Percentiles rank a stretch among this genome's conserved stretches.
phyloP scores from a whole-genome alignment of 2,113 vertebrate genomes.

The Egretta garzetta region DNA sequence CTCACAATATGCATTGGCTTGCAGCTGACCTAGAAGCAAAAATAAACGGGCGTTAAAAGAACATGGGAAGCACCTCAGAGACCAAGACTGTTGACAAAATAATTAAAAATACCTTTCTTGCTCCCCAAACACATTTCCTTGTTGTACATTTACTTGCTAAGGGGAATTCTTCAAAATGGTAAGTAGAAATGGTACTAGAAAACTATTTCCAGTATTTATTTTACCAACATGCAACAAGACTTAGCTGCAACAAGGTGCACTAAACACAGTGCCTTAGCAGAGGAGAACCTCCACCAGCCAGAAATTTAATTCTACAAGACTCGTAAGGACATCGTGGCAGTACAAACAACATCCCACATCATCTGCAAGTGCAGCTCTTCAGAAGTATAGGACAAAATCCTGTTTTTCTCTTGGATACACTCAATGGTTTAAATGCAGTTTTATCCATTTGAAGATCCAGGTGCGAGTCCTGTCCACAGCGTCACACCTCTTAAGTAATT shows the following conservation, averaged over 20 bases:
- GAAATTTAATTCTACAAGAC: not conserved
- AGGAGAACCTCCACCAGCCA: not conserved
- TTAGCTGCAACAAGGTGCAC: not conserved
- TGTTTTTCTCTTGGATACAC: not conserved
- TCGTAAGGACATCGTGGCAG: not conserved
- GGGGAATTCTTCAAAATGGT: not conserved
- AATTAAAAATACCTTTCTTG: not conserved
- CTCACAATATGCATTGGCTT: constrained; percentile 96
- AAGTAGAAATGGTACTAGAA: not conserved
- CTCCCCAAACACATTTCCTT: not conserved
- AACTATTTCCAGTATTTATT: not conserved
- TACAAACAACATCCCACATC: not conserved
- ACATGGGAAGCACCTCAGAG: not conserved
- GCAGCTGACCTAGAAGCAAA: constrained; percentile 83
- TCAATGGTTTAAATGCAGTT: not conserved
- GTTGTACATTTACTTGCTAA: not conserved
- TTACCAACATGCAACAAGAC: not conserved
- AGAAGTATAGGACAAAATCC: not conserved
- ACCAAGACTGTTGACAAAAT: not conserved
- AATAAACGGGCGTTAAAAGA: not conserved
- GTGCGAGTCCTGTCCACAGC: not conserved
- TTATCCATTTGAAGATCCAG: not conserved
- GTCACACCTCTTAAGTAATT: not conserved
- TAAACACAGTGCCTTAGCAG: not conserved
- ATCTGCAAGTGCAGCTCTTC: not conserved